Evolutionary conservation across 37 sponge, comb jelly and placozoan genomes (phyloP), one percentile per base, ranked within the genome.

Genomic region (Eunapius fragilis): DNA sequence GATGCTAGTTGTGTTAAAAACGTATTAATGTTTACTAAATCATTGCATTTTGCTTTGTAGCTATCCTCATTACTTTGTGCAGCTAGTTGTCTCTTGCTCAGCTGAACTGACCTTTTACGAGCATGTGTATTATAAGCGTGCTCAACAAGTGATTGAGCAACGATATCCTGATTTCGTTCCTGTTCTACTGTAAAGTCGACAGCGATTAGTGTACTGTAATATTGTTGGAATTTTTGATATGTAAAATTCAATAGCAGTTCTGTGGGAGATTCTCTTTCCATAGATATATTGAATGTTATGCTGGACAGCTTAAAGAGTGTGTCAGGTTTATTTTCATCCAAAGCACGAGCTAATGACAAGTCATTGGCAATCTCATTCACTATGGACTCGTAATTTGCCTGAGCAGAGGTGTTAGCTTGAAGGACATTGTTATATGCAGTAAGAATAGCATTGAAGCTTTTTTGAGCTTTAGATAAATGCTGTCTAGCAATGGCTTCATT

Each of bases 1-100:
- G 14, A 17, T 25, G 10, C 24, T 19, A 85, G n/a, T 71, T 80
- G 49, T 2, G 1, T 23, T 26, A 87, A n/a, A 25, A 80, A 87
- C 19, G 72, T 25, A 23, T 80, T 28, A 45, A 58, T 37, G 30
- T 72, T 73, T 41, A 27, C 19, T 78, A 80, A 24, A 37, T 24
- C 71, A 41, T 67, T 69, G 80, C 87, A 87, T 2, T 30, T 80
- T 12, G 34, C 35, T 25, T 72, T 26, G 35, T 72, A 80, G 28
- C 33, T 38, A 9, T 14, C n/a, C 3, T 50, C 30, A 67, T 58
- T 84, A n/a, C 25, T 28, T 12, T 25, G 25, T 35, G 26, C 7
- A 30, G n/a, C 33, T 19, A 30, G 30, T 31, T 80, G 80, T 27
- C 77, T 32, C 37, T 35, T 76, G 35, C 31, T 32, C 22, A 0